These are phyloP conservation scores for Rhynchotus rufescens DNA, from an alignment of 2,797 vertebrate genomes.

Conservation along the genomic window DNA sequence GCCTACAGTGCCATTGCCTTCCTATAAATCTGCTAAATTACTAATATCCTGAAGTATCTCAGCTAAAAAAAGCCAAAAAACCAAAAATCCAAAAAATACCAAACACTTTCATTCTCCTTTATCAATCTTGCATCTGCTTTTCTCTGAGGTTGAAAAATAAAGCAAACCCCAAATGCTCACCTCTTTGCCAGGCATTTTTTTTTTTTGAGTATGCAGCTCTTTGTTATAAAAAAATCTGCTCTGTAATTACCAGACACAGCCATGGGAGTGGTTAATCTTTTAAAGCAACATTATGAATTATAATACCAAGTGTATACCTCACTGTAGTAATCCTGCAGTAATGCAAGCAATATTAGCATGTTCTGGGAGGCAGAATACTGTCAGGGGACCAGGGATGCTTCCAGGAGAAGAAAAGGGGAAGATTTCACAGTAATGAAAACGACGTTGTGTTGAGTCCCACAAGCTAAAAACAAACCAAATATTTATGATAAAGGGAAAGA, in stretches of 20 bases:
- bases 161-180: constrained; percentile 54
- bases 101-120: not conserved
- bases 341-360: constrained; percentile 77
- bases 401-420: constrained; percentile 70
- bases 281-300: constrained; percentile 80
- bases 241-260: constrained; percentile 71
- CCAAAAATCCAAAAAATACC: no score
- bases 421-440: constrained; percentile 69
- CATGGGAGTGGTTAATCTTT: constrained; percentile 79
- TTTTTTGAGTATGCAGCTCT: constrained; percentile 12
- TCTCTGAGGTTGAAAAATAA: constrained; percentile 56
- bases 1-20: constrained; percentile 22
- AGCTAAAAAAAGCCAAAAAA: not conserved
- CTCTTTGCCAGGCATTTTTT: constrained; percentile 39
- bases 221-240: constrained; percentile 57
- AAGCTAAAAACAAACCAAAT: constrained; percentile 77
- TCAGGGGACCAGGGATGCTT: constrained; percentile 69
- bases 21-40: constrained; percentile 50
- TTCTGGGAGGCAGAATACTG: constrained; percentile 70
- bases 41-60: constrained; percentile 37
- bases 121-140: constrained; percentile 60
- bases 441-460: constrained; percentile 72
- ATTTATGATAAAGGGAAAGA: constrained; percentile 72
- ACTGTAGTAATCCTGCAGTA: constrained; percentile 74
- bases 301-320: constrained; percentile 78